Conservation (phyloP, 2,113 vertebrate species). For the Puffinus mauretanicus region DNA sequence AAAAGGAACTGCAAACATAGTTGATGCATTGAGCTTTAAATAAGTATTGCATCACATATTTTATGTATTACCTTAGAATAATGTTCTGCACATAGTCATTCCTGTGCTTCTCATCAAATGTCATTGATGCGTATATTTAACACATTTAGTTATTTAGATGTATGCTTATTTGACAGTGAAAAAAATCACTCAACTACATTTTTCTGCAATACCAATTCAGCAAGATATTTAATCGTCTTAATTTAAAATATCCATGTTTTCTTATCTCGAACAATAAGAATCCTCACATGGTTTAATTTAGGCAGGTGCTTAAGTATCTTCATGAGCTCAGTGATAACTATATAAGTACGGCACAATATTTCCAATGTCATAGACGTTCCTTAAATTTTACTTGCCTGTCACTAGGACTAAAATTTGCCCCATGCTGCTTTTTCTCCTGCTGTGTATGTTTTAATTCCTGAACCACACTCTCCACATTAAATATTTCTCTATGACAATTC, state of each 20-base stretch:
- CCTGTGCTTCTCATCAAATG: not conserved
- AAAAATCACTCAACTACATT: not conserved
- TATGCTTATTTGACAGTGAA: not conserved
- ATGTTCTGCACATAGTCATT: not conserved
- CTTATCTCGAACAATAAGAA: not conserved
- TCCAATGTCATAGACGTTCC: not conserved
- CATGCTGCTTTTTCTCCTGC: conserved; percentile 39
- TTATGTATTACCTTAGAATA: not conserved
- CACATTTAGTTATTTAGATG: not conserved
- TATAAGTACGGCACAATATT: not conserved
- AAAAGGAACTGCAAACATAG: not conserved
- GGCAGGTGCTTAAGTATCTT: conserved; percentile 36
- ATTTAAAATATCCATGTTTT: not conserved
- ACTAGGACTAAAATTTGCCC: conserved; percentile 22
- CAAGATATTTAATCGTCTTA: not conserved
- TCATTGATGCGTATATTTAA: not conserved
- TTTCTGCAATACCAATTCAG: not conserved
- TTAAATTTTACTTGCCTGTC: conserved; percentile 45
- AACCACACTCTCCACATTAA: conserved; percentile 34
- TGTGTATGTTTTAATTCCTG: conserved; percentile 63
- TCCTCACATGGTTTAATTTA: conserved; percentile 30
- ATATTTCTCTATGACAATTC: conserved; percentile 72
- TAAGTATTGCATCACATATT: not conserved
- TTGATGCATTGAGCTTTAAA: not conserved
- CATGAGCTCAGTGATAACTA: not conserved